Conservation (phyloP, 2,797 vertebrate genomes). For the Allobates femoralis region DNA sequence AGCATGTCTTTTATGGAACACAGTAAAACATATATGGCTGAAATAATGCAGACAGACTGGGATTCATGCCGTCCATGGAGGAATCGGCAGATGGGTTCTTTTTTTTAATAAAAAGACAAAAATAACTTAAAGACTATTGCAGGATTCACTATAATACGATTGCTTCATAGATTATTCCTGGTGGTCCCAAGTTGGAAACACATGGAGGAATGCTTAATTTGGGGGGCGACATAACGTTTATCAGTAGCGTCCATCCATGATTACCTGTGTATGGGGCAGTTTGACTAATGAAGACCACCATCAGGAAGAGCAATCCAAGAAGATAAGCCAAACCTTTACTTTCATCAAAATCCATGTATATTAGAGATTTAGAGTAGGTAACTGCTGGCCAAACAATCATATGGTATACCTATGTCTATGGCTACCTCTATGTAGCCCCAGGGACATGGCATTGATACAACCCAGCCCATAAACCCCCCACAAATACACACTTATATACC, state of each 20-base stretch:
- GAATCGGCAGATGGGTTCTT: too few relatives aligned
- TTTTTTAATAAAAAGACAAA: too few relatives aligned
- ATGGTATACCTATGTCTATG: neutral
- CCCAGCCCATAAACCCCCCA: neutral
- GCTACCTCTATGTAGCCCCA: neutral
- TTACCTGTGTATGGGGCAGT: neutral
- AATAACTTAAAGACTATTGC: too few relatives aligned
- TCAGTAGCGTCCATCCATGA: neutral
- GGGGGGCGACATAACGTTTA: neutral
- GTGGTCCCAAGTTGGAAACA: too few relatives aligned
- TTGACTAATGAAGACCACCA: neutral
- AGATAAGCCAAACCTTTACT: neutral
- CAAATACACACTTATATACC: slow-evolving; percentile 13
- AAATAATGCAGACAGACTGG: too few relatives aligned
- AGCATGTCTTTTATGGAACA: too few relatives aligned
- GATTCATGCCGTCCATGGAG: too few relatives aligned
- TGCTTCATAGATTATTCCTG: too few relatives aligned
- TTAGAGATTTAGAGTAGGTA: neutral
- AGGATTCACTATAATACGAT: too few relatives aligned
- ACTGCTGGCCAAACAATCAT: neutral
- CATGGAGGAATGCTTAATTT: too few relatives aligned
- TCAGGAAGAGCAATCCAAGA: neutral
- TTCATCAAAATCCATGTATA: neutral
- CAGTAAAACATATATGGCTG: too few relatives aligned
- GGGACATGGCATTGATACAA: neutral